These are phyloP conservation scores for Eidolon helvum DNA, from an alignment of 2,113 vertebrate species.

Conservation along the genomic window DNA sequence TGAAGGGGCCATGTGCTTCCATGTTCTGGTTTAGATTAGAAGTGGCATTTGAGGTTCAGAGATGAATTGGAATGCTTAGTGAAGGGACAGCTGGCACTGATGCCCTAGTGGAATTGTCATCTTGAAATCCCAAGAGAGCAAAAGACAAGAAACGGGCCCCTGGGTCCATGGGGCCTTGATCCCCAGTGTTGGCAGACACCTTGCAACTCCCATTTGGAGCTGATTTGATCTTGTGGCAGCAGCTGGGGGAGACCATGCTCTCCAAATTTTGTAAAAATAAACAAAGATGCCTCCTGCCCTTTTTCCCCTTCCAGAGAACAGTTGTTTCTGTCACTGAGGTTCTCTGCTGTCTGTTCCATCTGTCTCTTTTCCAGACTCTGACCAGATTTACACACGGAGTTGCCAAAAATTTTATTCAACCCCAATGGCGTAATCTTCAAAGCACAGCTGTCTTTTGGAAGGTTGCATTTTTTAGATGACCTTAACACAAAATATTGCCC, in stretches of 20 bases:
- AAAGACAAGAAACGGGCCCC: slow-evolving; percentile 40
- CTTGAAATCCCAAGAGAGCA: background rate
- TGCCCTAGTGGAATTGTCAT: slow-evolving; percentile 38
- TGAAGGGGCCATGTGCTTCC: background rate
- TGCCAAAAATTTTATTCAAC: slow-evolving; percentile 58
- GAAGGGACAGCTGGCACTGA: slow-evolving; percentile 14
- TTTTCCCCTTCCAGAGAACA: slow-evolving; percentile 35
- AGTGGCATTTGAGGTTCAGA: slow-evolving; percentile 16
- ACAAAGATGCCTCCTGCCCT: slow-evolving; percentile 54
- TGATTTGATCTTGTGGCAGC: slow-evolving; percentile 68
- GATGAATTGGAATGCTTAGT: slow-evolving; percentile 27
- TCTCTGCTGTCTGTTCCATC: slow-evolving; percentile 37
- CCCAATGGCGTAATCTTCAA: slow-evolving; percentile 21
- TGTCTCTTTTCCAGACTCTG: slow-evolving; percentile 41
- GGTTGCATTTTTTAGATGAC: background rate
- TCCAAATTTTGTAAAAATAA: slow-evolving; percentile 69
- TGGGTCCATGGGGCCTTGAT: background rate
- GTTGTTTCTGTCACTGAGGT: slow-evolving; percentile 51
- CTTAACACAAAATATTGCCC: background rate
- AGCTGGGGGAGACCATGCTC: slow-evolving; percentile 9
- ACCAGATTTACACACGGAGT: background rate
- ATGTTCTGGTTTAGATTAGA: slow-evolving; percentile 52
- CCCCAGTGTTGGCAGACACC: slow-evolving; percentile 40
- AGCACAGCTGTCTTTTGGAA: slow-evolving; percentile 28
- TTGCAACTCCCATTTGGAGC: slow-evolving; percentile 42